These are phyloP conservation scores for Hiodon alosoides DNA, from an alignment of 2,113 vertebrate species.

Conservation along the genomic window DNA sequence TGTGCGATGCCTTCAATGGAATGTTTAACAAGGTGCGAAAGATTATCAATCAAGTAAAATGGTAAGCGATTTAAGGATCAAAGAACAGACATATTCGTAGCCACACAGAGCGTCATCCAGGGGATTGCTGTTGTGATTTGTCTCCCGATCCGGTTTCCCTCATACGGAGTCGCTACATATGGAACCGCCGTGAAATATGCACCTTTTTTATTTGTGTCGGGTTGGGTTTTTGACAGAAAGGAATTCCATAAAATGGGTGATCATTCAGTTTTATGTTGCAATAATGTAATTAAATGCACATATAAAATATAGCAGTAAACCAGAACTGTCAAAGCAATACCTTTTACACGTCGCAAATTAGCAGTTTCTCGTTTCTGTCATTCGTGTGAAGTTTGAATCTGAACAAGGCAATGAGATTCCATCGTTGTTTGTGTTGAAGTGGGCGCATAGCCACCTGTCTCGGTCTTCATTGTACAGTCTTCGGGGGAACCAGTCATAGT, in stretches of 20 bases:
- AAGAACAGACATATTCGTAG: not conserved
- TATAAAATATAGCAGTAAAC: not conserved
- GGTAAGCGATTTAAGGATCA: not conserved
- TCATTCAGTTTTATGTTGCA: not conserved
- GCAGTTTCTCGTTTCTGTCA: not conserved
- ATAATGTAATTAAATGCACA: not conserved
- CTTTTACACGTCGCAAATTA: not conserved
- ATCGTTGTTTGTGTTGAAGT: conserved; percentile 3
- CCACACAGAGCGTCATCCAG: not conserved
- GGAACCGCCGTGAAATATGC: conserved; percentile 18
- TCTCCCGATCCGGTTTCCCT: not conserved
- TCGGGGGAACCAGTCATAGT: not conserved
- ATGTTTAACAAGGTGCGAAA: not conserved
- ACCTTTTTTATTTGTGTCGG: not conserved
- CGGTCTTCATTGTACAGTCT: not conserved
- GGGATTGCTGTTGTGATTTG: not conserved
- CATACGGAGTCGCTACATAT: conserved; percentile 8
- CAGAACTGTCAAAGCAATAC: not conserved
- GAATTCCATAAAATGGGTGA: not conserved
- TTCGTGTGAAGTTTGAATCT: conserved; percentile 3
- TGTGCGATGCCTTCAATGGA: not conserved
- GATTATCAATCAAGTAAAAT: not conserved
- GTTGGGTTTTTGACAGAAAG: not conserved
- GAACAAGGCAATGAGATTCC: not conserved
- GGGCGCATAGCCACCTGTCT: not conserved